Percentiles rank a stretch among this genome's conserved stretches.
phyloP scores from a whole-genome alignment of 2,888 invertebrate genomes.

The Stenchaetothrips biformis region DNA sequence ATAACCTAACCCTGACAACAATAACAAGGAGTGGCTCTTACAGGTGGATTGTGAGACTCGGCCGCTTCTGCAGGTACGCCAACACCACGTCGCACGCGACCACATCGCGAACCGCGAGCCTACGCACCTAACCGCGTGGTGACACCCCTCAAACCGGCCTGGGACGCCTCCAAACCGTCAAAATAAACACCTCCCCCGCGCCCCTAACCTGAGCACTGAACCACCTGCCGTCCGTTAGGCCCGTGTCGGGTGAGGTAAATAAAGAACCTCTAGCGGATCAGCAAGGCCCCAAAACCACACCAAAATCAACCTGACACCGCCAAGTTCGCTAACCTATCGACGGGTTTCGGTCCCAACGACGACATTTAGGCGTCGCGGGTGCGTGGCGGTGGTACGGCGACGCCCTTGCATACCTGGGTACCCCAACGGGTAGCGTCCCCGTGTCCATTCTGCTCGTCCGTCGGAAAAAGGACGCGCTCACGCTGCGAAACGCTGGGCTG shows the following conservation, averaged over 20 bases:
- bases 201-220: background rate
- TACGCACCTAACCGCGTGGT: too few relatives aligned
- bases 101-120: too few relatives aligned
- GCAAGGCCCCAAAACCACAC: background rate
- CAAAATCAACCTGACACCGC: background rate
- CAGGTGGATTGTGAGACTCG: background rate
- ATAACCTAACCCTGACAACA: background rate
- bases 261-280: background rate
- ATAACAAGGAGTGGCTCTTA: conserved; percentile 17
- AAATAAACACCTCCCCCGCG: background rate
- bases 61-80: too few relatives aligned
- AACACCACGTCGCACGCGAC: too few relatives aligned
- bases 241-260: background rate
- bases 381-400: conserved; percentile 13
- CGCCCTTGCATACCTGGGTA: conserved; percentile 13
- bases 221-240: background rate
- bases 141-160: too few relatives aligned
- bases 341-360: background rate
- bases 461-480: background rate
- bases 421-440: conserved; percentile 3
- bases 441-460: background rate
- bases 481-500: background rate
- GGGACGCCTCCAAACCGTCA: too few relatives aligned
- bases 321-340: background rate
- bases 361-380: background rate